Conservation (phyloP, 2,888 invertebrate species). For the Leptopilina syphax region DNA sequence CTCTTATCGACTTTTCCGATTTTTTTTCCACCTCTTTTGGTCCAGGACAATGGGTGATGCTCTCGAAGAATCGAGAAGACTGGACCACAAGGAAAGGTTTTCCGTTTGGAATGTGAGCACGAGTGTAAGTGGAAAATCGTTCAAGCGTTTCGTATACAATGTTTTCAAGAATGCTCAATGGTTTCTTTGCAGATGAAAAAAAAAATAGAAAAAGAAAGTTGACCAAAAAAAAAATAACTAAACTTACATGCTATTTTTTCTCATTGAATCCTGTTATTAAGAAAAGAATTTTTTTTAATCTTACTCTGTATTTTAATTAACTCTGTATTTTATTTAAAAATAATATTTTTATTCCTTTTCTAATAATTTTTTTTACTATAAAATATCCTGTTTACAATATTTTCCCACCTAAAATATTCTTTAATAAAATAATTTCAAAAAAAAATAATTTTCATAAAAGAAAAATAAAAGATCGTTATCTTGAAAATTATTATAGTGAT, state of each 20-base stretch:
- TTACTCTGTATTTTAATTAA: too few species aligned
- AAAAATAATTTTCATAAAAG: background rate
- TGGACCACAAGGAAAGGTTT: conserved; percentile 44
- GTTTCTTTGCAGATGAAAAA: conserved; percentile 14
- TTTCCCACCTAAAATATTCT: too few species aligned
- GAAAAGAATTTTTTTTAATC: too few species aligned
- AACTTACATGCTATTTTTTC: background rate
- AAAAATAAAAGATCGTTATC: too few species aligned
- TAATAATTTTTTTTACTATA: too few species aligned
- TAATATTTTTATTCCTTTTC: too few species aligned
- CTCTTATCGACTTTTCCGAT: conserved; percentile 49
- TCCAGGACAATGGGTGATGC: conserved; percentile 45
- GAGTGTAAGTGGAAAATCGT: conserved; percentile 46
- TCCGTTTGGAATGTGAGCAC: conserved; percentile 40
- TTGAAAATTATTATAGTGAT: too few species aligned
- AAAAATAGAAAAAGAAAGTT: background rate
- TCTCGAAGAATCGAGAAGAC: conserved; percentile 42
- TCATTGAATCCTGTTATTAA: background rate
- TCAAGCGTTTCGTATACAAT: conserved; percentile 50
- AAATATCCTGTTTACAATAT: too few species aligned
- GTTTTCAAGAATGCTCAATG: conserved; percentile 46
- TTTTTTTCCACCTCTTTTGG: background rate
- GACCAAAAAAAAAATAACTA: background rate
- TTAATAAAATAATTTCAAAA: background rate
- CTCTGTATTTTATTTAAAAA: too few species aligned